Evolutionary conservation across 1,140 invertebrate species (phyloP), one percentile per base, ranked within the genome.

Genomic region (Propsilocerus akamusi): DNA sequence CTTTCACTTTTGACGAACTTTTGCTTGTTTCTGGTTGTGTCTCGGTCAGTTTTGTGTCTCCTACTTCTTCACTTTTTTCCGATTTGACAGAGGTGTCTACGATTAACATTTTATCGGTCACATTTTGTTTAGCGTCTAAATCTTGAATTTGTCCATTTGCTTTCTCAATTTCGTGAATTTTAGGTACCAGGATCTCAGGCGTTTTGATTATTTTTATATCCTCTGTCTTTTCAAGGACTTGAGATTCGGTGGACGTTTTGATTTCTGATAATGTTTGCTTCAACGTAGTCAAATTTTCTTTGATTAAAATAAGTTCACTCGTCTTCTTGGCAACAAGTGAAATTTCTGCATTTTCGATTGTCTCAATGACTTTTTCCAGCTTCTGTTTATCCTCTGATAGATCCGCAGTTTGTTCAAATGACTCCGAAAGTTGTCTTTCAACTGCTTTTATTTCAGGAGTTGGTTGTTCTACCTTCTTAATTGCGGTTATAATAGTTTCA

Each of bases 41-140:
- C 22, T 41, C 14, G 5, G 10, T 14, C 1, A 17, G 5, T 41
- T 41, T 20, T 37, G 14, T 54, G 24, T 53, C 53, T 34, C 51
- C 46, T 37, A 22, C 53, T 56, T 52, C 51, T 58, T 55, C 51
- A 37, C 49, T 46, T 22, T 52, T 51, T 52, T 55, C 23, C 26
- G 46, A 47, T 49, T 51, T 49, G 49, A 28, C 25, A 28, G 55
- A 20, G 49, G 20, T 49, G 49, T 52, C 25, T 23, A 50, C 25
- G 52, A 48, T 41, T 49, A 52, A 26, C 48, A 53, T 41, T 50
- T 57, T 52, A 51, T 57, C 49, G 32, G 52, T 46, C 41, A 53
- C 46, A 46, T 52, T 48, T 50, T 56, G 49, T 34, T 28, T 41
- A 37, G 53, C 34, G 51, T 58, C 51, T n/a, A 53, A 49, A 49